Base-by-base conservation (phyloP, 2,888 invertebrate species). In the Machimus atricapillus region DNA sequence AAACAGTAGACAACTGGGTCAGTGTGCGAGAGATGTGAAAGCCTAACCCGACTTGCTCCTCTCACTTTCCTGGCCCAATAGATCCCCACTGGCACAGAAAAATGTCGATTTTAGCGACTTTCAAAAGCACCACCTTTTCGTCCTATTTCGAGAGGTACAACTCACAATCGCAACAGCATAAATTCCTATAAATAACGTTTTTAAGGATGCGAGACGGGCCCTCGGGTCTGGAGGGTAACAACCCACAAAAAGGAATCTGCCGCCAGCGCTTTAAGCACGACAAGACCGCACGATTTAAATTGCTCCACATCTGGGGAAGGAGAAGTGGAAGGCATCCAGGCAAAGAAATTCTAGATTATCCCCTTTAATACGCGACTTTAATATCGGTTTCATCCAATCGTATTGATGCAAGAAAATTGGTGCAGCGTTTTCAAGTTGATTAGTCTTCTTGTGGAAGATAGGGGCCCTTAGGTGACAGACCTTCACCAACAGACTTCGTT, bases 1-100 rank as follows among this genome's bases (percentile, higher is more conserved):
- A 31, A 74, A 87, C 73, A 74, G 52, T 52, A 43, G 34, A 83
- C 40, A 87, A 87, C 82, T 87, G 83, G 87, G 87, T 82, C 87
- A 87, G 46, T 74, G 83, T 76, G 82, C 83, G 83, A 87, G 23
- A 19, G 66, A 23, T 23, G 3, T 66, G 66, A 66, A 66, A 66
- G 12, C 12, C 19, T 0, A 9, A 27, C 23, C 19, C 9, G 66
- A 8, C 27, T 66, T 66, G 27, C 4, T 23, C 27, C 27, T 66
- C 66, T 66, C 27, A 7, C 66, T 27, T 66, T 46, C 19, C 40
- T 19, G 56, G 12, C 23, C 82, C 66, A 37, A 66, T 27, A 40
- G 14, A 58, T 86, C 43, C 73, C 86, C 16, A 66, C 58, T 86
- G 82, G 58, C 31, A 66, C 58, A 37, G 37, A 66, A 83, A 83